These are phyloP conservation scores for Aquatica leii DNA, from an alignment of 2,888 invertebrate species.

Conservation along the genomic window DNA sequence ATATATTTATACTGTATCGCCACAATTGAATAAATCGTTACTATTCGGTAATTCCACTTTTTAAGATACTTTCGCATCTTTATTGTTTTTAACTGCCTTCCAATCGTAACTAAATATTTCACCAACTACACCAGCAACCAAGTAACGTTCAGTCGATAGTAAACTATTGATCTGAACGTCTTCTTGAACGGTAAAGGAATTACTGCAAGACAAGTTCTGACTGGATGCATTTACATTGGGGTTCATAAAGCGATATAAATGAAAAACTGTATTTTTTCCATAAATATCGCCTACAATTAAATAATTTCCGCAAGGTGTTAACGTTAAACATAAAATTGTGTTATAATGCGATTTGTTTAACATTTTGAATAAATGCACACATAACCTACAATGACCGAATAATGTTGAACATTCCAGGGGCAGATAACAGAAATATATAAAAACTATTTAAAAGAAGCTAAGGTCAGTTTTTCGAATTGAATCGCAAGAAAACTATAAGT, in stretches of 20 bases:
- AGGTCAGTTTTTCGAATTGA: no score
- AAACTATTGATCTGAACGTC: conserved; percentile 75
- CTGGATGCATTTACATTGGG: conserved; percentile 66
- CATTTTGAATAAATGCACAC: no score
- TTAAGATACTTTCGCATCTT: conserved; percentile 73
- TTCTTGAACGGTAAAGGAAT: conserved; percentile 67
- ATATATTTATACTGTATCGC: no score
- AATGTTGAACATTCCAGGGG: no score
- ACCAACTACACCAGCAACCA: conserved; percentile 79
- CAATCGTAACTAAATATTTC: conserved; percentile 80
- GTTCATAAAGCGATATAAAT: conserved; percentile 69
- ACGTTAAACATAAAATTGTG: conserved; percentile 81
- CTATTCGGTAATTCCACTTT: conserved; percentile 71
- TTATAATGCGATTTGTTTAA: conserved; percentile 74
- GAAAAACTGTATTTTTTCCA: conserved; percentile 82
- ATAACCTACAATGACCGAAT: no score
- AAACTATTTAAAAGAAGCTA: no score
- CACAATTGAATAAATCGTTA: conserved; percentile 67
- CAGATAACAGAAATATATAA: no score
- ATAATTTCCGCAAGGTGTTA: conserved; percentile 85
- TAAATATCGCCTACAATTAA: conserved; percentile 84
- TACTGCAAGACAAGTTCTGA: no score
- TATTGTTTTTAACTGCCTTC: conserved; percentile 71
- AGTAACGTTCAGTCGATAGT: conserved; percentile 70
- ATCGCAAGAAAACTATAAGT: no score